A percentile compares a stretch with the other conserved stretches of the same genome.
These are phyloP conservation scores for Apostichopus japonicus DNA, from an alignment of 35 echinoderm and acorn worm genomes.

Conservation along the genomic window DNA sequence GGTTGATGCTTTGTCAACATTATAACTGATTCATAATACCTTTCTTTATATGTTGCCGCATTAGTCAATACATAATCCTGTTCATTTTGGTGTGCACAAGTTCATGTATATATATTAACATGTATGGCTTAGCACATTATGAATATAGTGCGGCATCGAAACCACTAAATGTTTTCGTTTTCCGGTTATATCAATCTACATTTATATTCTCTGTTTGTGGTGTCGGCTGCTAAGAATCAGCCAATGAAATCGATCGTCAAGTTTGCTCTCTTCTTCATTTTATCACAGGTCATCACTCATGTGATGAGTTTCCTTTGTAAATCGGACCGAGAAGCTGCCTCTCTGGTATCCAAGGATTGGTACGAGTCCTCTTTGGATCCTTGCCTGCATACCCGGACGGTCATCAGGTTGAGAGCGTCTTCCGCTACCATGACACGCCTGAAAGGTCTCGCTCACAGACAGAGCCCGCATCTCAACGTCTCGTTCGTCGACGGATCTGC, in stretches of 20 bases:
- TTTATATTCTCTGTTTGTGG: no score
- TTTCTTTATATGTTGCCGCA: no score
- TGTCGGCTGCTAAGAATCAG: no score
- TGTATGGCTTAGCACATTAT: no score
- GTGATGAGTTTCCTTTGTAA: slow-evolving; percentile 63
- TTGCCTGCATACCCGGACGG: slow-evolving; percentile 63
- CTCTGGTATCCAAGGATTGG: slow-evolving; percentile 68
- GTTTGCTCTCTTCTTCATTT: not conserved
- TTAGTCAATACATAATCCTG: no score
- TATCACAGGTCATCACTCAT: slow-evolving; percentile 66
- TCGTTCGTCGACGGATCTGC: slow-evolving; percentile 71
- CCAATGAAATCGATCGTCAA: not conserved
- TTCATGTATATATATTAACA: no score
- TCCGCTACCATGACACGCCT: slow-evolving; percentile 25
- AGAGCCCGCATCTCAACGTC: slow-evolving; percentile 85
- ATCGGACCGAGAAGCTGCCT: slow-evolving; percentile 64
- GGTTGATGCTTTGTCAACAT: no score
- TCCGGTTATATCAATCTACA: no score
- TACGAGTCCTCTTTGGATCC: slow-evolving; percentile 88
- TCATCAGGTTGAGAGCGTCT: slow-evolving; percentile 76
- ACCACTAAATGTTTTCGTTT: no score
- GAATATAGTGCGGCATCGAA: no score
- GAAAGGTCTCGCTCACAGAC: slow-evolving; percentile 62
- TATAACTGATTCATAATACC: no score
- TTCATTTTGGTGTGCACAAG: no score